These are phyloP conservation scores for Drosophila pachea DNA, from an alignment of 1,140 invertebrate species.

Conservation along the genomic window DNA sequence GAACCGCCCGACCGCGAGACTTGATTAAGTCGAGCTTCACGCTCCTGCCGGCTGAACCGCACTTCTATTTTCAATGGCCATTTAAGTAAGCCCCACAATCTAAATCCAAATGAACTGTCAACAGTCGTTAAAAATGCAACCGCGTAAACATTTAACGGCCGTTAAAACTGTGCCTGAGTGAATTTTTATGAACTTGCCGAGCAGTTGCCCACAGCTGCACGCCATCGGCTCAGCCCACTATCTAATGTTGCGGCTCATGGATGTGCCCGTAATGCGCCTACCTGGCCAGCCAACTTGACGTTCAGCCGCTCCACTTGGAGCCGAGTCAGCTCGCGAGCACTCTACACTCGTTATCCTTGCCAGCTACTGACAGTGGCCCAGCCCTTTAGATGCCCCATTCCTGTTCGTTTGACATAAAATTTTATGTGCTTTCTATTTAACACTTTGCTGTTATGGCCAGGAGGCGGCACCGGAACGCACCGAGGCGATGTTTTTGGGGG, in stretches of 20 bases:
- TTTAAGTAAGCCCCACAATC: conserved; percentile 56
- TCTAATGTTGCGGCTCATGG: neutral
- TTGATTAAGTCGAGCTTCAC: neutral
- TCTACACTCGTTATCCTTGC: neutral
- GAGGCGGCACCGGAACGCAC: neutral
- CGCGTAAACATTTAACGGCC: conserved; percentile 71
- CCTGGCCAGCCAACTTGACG: conserved; percentile 17
- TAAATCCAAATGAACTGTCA: conserved; percentile 69
- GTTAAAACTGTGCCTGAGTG: conserved; percentile 69
- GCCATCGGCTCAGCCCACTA: neutral
- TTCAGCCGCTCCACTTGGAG: neutral
- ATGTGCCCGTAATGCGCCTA: conserved; percentile 8
- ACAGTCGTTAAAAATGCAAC: conserved; percentile 71
- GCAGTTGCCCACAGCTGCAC: neutral
- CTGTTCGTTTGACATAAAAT: conserved; percentile 51
- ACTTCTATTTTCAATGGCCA: conserved; percentile 20
- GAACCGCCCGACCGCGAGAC: no score
- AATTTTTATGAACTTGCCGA: conserved; percentile 63
- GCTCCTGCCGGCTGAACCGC: neutral
- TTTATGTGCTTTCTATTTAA: conserved; percentile 72
- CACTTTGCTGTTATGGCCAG: conserved; percentile 40
- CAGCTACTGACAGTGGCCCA: neutral
- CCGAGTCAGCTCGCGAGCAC: neutral
- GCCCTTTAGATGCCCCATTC: neutral
- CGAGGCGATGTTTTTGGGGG: no score